Evolutionary conservation across 1,140 invertebrate genomes (phyloP), one percentile per base, ranked within the genome.

Genomic region (Mizuhopecten yessoensis): DNA sequence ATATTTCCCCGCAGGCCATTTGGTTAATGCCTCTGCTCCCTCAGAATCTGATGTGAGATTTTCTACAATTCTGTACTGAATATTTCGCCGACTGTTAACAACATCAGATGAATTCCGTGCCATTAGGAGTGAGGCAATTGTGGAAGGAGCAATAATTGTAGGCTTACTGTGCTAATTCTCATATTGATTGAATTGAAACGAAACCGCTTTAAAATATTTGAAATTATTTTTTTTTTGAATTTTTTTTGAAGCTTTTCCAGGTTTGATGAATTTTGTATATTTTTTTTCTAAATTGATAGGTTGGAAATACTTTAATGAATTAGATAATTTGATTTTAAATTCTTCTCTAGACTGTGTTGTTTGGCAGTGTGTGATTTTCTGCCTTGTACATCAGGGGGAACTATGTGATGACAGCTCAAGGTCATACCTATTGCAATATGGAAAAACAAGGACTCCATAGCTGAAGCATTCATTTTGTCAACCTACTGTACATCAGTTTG

Each of bases 161-260:
- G 57, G 57, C 57, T 75, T 75, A 75, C 57, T 75, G 57, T 75
- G 57, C 57, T 75, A 75, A 75, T 75, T 75, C 57, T 75, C 57
- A 75, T 75, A 75, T 75, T 75, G 57, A 75, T 75, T 75, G 57
- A 75, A 75, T 75, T 75, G n/a, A 75, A 75, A 75, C 57, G 57
- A 75, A 75, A 75, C 57, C 29, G 57, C 57, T 75, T 75, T 75
- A 29, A 75, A 75, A 75, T 75, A 75, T 75, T 75, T 75, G 57
- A 75, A 75, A 29, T n/a, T 75, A n/a, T 0, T 29, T 75, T 29
- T n/a, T 11, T 29, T 75, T 75, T n/a, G 2, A 29, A 75, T 17
- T 29, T 29, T 49, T 49, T 75, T 75, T 75, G 57, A 29, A 75
- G 29, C 57, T 7, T 75, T 29, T 75, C 57, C 57, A 29, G n/a